Base-by-base conservation (phyloP, 2,113 vertebrate species). In the Phaethon lepturus region DNA sequence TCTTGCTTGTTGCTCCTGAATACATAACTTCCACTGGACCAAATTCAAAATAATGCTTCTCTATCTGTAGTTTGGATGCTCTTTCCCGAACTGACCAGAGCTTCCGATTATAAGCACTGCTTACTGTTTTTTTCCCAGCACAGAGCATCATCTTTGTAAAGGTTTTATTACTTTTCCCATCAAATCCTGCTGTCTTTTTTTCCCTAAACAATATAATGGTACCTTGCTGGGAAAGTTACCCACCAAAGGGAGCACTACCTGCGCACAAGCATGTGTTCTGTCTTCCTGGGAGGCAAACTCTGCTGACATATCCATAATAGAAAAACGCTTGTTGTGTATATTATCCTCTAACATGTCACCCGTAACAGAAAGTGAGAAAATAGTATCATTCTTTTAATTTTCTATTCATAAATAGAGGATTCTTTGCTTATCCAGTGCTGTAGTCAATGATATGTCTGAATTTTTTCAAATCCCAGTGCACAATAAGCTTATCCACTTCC, bases 271-370 rank as follows among this genome's bases (percentile, higher is more conserved):
- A 24, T 10, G 17, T 1, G 1, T 63, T 58, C 28, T 69, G 14
- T 42, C 22, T 56, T 72, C 49, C 29, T n/a, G 5, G 7, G 2
- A 5, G 7, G 0, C 35, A 93, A 81, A 74, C 9, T 56, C 78
- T 80, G 26, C 11, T 83, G 38, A 66, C 9, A 44, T 10, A 44
- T 47, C 16, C 18, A 64, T 47, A 22, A 56, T 0, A 73, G 44
- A 69, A 77, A 66, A 83, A 53, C 0, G 1, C 1, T 59, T 72
- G 8, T 56, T 2, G 0, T 11, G 1, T 1, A 26, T 73, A 40
- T 55, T 72, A 35, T 56, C 18, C 13, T 83, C 16, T 5, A 73
- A 44, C 7, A 29, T 20, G 67, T 75, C 19, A 42, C 17, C 19
- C 19, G 52, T 47, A 88, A 68, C 6, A 73, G 40, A 73, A 71